These are phyloP conservation scores for Drosophila basisetae DNA, from an alignment of 2,888 invertebrate genomes.

Conservation along the genomic window DNA sequence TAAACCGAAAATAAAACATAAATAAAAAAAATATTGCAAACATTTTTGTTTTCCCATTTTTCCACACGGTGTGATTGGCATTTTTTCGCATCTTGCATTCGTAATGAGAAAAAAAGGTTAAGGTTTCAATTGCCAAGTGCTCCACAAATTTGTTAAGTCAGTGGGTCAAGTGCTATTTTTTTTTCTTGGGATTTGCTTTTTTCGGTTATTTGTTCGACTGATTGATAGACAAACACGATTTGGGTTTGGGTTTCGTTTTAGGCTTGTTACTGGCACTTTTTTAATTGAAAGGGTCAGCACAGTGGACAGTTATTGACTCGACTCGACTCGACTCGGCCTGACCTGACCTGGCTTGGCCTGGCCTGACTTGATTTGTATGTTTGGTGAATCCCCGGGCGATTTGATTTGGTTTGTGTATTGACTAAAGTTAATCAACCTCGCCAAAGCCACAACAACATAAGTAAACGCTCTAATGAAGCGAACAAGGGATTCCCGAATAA, in stretches of 20 bases:
- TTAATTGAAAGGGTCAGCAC: constrained; percentile 64
- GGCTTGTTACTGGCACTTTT: constrained; percentile 53
- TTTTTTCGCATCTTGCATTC: constrained; percentile 59
- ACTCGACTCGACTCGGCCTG: background rate
- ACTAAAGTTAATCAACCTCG: constrained; percentile 50
- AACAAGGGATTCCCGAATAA: constrained; percentile 17
- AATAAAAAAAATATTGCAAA: constrained; percentile 32
- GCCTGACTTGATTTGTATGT: constrained; percentile 24
- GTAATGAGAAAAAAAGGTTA: constrained; percentile 67
- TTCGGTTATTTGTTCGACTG: constrained; percentile 61
- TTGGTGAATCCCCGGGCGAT: background rate
- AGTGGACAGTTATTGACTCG: constrained; percentile 23
- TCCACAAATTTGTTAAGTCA: constrained; percentile 52
- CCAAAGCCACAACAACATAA: constrained; percentile 41
- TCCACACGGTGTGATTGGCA: constrained; percentile 20
- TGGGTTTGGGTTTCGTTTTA: constrained; percentile 11
- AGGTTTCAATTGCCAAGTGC: constrained; percentile 63
- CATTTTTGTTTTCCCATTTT: constrained; percentile 20
- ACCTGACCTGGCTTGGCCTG: background rate
- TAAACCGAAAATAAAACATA: constrained; percentile 32
- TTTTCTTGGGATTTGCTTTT: background rate
- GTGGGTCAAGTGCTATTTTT: constrained; percentile 38
- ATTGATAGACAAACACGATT: constrained; percentile 73
- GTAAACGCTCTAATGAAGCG: constrained; percentile 48
- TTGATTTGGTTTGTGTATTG: constrained; percentile 39